Evolutionary conservation across 1,140 invertebrate genomes (phyloP).

Genomic region (Temnothorax curvispinosus): DNA sequence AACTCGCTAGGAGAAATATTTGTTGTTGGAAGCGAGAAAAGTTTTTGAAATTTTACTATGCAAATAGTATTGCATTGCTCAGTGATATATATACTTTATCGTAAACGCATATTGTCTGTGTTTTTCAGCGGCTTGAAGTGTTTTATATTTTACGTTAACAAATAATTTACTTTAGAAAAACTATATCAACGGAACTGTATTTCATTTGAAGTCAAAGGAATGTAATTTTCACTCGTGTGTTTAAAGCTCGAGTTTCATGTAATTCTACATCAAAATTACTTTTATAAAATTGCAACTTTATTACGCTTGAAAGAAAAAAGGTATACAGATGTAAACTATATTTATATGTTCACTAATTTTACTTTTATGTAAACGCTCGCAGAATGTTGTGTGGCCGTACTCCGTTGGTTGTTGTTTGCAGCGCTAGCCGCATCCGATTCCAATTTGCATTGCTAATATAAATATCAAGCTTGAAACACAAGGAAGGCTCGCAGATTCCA

Average conservation of each 20-base stretch:
- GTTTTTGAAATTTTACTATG: neutral
- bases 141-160: constrained; percentile 20
- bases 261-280: constrained; percentile 3
- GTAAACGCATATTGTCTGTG: neutral
- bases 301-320: constrained; percentile 23
- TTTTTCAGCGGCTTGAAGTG: constrained; percentile 3
- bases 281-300: constrained; percentile 32
- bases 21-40: neutral
- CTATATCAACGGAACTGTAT: neutral
- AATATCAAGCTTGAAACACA: constrained; percentile 51
- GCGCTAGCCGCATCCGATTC: constrained; percentile 12
- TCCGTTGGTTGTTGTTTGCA: constrained; percentile 35
- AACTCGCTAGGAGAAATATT: neutral
- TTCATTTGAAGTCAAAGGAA: constrained; percentile 10
- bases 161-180: constrained; percentile 11
- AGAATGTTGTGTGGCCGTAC: neutral
- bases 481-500: constrained; percentile 18
- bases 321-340: constrained; percentile 22
- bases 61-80: neutral
- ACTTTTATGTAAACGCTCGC: constrained; percentile 46
- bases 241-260: neutral
- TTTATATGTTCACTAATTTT: constrained; percentile 32
- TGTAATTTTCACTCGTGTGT: constrained; percentile 19
- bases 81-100: neutral
- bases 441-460: constrained; percentile 62